These are phyloP conservation scores for Sciurus vulgaris DNA, from an alignment of 2,797 vertebrate genomes.

Conservation along the genomic window DNA sequence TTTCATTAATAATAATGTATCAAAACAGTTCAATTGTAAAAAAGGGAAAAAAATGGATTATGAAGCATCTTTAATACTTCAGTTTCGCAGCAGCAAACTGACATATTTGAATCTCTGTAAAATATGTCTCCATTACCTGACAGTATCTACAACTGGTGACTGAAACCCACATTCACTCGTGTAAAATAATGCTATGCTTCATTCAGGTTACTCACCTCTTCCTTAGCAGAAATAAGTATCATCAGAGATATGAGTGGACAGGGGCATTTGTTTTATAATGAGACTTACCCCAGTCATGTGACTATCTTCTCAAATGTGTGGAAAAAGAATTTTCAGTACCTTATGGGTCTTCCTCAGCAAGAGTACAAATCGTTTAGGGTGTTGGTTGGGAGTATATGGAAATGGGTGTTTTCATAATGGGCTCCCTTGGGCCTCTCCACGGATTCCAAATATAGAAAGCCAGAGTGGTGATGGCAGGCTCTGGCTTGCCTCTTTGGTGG, in stretches of 20 bases:
- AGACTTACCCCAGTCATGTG: constrained; percentile 72
- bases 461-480: constrained; percentile 60
- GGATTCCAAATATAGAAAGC: constrained; percentile 53
- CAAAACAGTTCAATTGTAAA: background rate
- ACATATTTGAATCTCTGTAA: constrained; percentile 10
- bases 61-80: constrained; percentile 27
- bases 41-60: background rate
- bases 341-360: constrained; percentile 33
- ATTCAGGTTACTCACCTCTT: background rate
- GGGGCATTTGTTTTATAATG: background rate
- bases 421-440: background rate
- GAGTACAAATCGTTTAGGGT: constrained; percentile 4
- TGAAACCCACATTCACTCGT: background rate
- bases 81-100: background rate
- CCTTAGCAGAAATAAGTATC: background rate
- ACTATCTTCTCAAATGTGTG: constrained; percentile 43
- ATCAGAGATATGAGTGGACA: background rate
- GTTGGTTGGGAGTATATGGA: background rate
- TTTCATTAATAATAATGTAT: background rate
- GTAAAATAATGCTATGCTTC: background rate
- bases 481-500: constrained; percentile 39
- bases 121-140: background rate
- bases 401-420: constrained; percentile 63
- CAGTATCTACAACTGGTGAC: background rate
- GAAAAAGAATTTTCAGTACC: background rate